phyloP scores from a whole-genome alignment of 2,797 vertebrate genomes.

The Lithobates sylvaticus region DNA sequence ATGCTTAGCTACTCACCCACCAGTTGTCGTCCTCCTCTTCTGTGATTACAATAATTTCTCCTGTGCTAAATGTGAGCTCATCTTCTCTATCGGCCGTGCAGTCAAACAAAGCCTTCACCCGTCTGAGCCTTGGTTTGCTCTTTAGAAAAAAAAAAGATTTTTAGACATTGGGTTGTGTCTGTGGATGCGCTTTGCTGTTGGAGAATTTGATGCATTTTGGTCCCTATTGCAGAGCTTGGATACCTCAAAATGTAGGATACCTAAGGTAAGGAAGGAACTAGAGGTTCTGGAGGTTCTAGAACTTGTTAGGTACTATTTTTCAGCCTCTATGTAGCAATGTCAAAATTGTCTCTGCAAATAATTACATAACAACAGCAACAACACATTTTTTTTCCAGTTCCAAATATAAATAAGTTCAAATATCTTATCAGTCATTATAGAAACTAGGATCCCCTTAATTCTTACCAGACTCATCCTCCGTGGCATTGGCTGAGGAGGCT shows the following conservation, averaged over 20 bases:
- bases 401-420: no score
- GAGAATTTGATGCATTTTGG: no score
- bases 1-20: slow-evolving; percentile 80
- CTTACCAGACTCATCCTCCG: slow-evolving; percentile 57
- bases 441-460: not conserved
- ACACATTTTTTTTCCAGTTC: not conserved
- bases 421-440: not conserved
- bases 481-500: slow-evolving; percentile 63
- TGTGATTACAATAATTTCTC: slow-evolving; percentile 82
- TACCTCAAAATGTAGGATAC: no score
- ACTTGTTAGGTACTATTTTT: no score
- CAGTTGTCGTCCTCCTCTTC: slow-evolving; percentile 83
- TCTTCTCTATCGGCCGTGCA: slow-evolving; percentile 84
- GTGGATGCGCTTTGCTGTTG: no score
- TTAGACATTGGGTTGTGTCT: not conserved
- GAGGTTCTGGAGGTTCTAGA: no score
- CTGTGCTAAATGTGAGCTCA: slow-evolving; percentile 83
- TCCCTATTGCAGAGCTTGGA: no score
- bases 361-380: no score
- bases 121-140: slow-evolving; percentile 68
- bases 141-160: slow-evolving; percentile 49
- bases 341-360: no score
- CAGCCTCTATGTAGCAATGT: no score
- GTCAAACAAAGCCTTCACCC: slow-evolving; percentile 81
- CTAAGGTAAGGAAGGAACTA: no score